Evolutionary conservation across 1,140 invertebrate genomes (phyloP).

Genomic region (Apocrypta bakeri): DNA sequence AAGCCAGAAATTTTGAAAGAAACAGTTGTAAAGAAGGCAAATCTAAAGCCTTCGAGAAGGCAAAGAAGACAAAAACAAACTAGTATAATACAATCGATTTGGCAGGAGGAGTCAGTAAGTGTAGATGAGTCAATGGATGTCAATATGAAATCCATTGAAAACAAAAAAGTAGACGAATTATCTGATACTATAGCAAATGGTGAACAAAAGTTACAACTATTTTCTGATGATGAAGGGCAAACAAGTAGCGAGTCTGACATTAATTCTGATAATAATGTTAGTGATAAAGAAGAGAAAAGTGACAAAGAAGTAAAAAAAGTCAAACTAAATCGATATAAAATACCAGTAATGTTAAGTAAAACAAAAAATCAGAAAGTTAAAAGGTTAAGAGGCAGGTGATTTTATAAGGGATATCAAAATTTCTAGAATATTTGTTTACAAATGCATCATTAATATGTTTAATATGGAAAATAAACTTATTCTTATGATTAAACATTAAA

Average conservation of each 20-base stretch:
- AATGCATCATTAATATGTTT: slow-evolving; percentile 20
- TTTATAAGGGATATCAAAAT: slow-evolving; percentile 2
- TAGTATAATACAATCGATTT: slow-evolving; percentile 32
- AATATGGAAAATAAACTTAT: slow-evolving; percentile 11
- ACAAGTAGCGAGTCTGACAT: not conserved
- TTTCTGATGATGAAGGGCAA: slow-evolving; percentile 53
- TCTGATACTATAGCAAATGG: not conserved
- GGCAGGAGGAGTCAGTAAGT: slow-evolving; percentile 52
- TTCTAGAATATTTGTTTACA: slow-evolving; percentile 22
- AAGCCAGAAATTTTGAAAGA: slow-evolving; percentile 50
- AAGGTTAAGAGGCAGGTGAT: not conserved
- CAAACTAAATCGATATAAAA: slow-evolving; percentile 1
- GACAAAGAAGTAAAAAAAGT: not conserved
- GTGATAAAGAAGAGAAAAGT: slow-evolving; percentile 3
- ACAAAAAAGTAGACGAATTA: not conserved
- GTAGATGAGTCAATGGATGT: slow-evolving; percentile 34
- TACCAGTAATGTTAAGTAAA: not conserved
- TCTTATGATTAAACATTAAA: slow-evolving; percentile 3
- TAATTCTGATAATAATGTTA: not conserved
- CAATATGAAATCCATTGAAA: not conserved
- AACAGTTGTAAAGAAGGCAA: slow-evolving; percentile 23
- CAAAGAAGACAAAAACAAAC: slow-evolving; percentile 43
- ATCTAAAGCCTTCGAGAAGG: slow-evolving; percentile 30
- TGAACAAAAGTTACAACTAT: slow-evolving; percentile 54
- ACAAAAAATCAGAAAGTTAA: not conserved